phyloP scores from a whole-genome alignment of 2,113 vertebrate species.

The Centropus bengalensis region DNA sequence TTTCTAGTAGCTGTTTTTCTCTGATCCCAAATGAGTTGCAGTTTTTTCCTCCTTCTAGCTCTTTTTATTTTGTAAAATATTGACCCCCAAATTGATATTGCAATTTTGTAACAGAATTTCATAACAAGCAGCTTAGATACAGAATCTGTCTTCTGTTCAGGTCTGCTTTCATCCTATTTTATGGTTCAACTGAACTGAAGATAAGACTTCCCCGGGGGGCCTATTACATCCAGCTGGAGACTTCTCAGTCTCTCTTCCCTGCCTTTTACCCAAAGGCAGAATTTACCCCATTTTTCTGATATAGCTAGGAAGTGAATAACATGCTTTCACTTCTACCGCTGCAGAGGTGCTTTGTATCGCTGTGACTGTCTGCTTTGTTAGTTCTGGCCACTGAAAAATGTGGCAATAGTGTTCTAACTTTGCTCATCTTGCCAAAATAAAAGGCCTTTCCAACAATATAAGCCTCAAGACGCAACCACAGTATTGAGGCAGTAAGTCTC shows the following conservation, averaged over 20 bases:
- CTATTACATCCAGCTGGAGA: constrained; percentile 7
- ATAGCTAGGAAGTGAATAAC: neutral
- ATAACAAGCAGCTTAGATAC: neutral
- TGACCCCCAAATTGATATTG: neutral
- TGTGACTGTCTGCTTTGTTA: neutral
- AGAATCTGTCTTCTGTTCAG: neutral
- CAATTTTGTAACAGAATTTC: constrained; percentile 1
- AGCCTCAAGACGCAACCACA: neutral
- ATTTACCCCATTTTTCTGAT: neutral
- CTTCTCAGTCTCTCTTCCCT: neutral
- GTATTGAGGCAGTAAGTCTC: constrained; percentile 2
- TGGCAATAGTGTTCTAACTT: neutral
- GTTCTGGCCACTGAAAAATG: neutral
- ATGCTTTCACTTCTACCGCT: neutral
- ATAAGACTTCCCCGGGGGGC: neutral
- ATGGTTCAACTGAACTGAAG: constrained; percentile 28
- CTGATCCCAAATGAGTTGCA: neutral
- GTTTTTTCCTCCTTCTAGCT: neutral
- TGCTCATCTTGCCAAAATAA: neutral
- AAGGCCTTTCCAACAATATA: neutral
- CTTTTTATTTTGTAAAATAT: constrained; percentile 22
- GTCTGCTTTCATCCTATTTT: constrained; percentile 26
- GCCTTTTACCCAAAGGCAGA: neutral
- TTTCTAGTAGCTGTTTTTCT: neutral
- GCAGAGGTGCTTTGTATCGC: neutral